Base-by-base conservation (phyloP, 2,888 invertebrate species). In the Adelognathus sp. region DNA sequence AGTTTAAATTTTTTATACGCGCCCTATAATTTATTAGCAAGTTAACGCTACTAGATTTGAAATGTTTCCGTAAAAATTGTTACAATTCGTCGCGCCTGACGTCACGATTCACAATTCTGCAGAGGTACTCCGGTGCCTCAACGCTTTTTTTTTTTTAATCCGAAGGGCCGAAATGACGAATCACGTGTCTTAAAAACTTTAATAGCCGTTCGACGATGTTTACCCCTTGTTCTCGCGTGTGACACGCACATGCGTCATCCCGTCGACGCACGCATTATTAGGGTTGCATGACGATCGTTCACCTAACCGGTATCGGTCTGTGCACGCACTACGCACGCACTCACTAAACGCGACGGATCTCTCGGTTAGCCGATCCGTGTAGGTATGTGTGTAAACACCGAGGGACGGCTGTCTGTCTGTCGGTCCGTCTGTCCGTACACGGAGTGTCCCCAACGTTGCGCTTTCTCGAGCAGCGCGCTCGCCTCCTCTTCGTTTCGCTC, bases 181-280 rank as follows among this genome's bases (percentile, higher is more conserved):
- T 29, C 9, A 21, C 33, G 4, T 3, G 16, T 36, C 7, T 5
- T 6, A n/a, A 39, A 2, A 24, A 36, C n/a, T 52, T 24, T 46
- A 9, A 36, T 31, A 44, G n/a, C 14, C 14, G 39, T 39, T 5
- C 24, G 21, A 4, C 14, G 41, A 64, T 29, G 18, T 46, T 69
- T 58, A 56, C 46, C 21, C 18, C 50, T 64, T 58, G 52, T 72
- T 61, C 58, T 79, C 79, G 83, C 86, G 84, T 84, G 88, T 86
- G 84, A 70, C 86, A 87, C 87, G 88, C 87, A 88, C 86, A 88
- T 88, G 85, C 88, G 87, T 88, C 88, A 87, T 82, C 84, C 70
- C 81, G 81, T 85, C 83, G 85, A 86, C 85, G 88, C 90, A 89
- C 88, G 88, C 86, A 84, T 86, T 90, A 90, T 85, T 90, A 90